Evolutionary conservation across 2,888 invertebrate genomes (phyloP), one percentile per base, ranked within the genome.

Genomic region (Latheticus oryzae): DNA sequence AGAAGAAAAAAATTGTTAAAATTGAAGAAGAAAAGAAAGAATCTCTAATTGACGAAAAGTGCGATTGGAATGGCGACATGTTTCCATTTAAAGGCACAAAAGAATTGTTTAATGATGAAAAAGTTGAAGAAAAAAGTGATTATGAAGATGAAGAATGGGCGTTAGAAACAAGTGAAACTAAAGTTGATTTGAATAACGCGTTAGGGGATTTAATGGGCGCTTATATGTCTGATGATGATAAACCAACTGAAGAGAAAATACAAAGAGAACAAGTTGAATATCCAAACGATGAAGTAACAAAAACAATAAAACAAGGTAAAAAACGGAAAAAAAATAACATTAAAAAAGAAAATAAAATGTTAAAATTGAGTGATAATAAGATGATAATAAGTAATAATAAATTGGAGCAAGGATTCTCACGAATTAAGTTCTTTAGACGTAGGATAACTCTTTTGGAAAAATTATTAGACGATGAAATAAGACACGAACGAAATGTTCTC

Each of bases 401-500:
- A n/a, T n/a, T n/a, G n/a, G n/a, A n/a, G n/a, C n/a, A n/a, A n/a
- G 54, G 11, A n/a, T 50, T 47, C 11, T 33, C 23, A 4, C 40
- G 26, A 30, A 17, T 47, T 40, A 62, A 59, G 28, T 73, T 74
- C 61, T 67, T 62, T 61, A 73, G 68, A 61, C 65, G 76, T 17
- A 75, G 80, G 62, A 82, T 83, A 21, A 87, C 88, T 7, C 79
- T 91, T 63, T 78, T 91, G 42, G 85, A 88, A 67, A 88, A 86
- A 73, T 77, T 96, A 15, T 79, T 96, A 50, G 85, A 85, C 38
- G 83, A 84, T 53, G 92, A 95, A 75, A 92, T 96, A 65, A 82
- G 87, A 61, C 90, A 91, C 67, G 96, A 96, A 78, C 82, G 95
- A 45, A 96, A 95, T 78, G 81, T 91, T 35, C 82, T 96, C 40